A percentile compares a stretch with the other conserved stretches of the same genome.
phyloP scores from a whole-genome alignment of 2,888 invertebrate species.

The Limnephilus lunatus region DNA sequence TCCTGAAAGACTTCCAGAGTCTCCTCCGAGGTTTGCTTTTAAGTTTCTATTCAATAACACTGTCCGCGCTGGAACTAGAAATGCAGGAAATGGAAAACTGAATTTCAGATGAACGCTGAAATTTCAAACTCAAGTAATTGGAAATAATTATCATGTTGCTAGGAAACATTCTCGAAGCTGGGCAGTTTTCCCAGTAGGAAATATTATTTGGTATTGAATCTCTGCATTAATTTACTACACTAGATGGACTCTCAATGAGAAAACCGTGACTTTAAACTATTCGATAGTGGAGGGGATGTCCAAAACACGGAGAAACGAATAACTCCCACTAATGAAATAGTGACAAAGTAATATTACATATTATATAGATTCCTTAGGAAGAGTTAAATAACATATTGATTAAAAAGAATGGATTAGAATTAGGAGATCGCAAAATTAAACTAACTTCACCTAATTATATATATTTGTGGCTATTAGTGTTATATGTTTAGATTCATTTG shows the following conservation, averaged over 20 bases:
- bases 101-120: neutral
- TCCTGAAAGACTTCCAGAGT: neutral
- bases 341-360: no score
- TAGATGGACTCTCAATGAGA: neutral
- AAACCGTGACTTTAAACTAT: neutral
- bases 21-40: neutral
- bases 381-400: no score
- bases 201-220: neutral
- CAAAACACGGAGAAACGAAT: neutral
- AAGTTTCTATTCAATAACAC: neutral
- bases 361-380: no score
- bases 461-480: no score
- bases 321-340: no score
- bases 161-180: neutral
- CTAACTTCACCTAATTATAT: no score
- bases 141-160: neutral
- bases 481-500: no score
- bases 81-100: neutral
- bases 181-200: constrained; percentile 2
- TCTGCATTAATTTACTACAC: neutral
- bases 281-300: neutral
- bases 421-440: no score
- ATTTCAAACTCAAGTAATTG: neutral
- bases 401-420: no score
- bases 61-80: neutral